Base-by-base conservation (phyloP, 1,140 invertebrate genomes). In the Drosophila eugracilis region DNA sequence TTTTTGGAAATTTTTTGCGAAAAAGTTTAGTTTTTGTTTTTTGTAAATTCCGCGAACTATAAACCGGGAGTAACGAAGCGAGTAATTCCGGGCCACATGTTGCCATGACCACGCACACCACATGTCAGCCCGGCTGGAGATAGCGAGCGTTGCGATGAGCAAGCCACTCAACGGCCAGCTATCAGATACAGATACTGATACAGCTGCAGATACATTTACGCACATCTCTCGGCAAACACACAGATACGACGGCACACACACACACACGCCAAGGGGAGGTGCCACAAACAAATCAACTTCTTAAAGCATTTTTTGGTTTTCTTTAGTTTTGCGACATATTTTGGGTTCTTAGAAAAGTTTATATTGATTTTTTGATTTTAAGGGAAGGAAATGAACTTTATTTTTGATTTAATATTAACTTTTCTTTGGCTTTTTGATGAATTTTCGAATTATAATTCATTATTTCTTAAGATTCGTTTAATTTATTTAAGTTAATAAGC, bases 171-270 rank as follows among this genome's bases (percentile, higher is more conserved):
- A 41, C 36, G 14, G 34, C n/a, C 36, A 19, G 55, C 59, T 17
- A 37, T 65, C 19, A 32, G 58, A 63, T 63, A 66, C 63, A 34
- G 44, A 63, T 63, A 63, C 63, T 32, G 62, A 39, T 49, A 63
- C 62, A 41, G n/a, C n/a, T 63, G 65, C 63, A 34, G 44, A 63
- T 63, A 63, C 63, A 41, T 57, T 30, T 49, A 63, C 62, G 42
- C 57, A 63, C 30, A 26, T n/a, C 26, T 36, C 47, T 22, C 22
- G 12, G 12, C 30, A 36, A 48, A 53, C 42, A 19, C 30, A n/a
- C 17, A 39, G 22, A 39, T 6, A 22, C 28, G 28, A n/a, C n/a
- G n/a, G n/a, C 28, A 30, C 24, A 28, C 6, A 3, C 14, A 22
- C 15, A 21, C 6, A 17, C 2, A n/a, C 19, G 10, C 10, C 6